Percentiles rank a stretch among this genome's conserved stretches.
These are phyloP conservation scores for Temnothorax unifasciatus DNA, from an alignment of 2,888 invertebrate species.

Conservation along the genomic window DNA sequence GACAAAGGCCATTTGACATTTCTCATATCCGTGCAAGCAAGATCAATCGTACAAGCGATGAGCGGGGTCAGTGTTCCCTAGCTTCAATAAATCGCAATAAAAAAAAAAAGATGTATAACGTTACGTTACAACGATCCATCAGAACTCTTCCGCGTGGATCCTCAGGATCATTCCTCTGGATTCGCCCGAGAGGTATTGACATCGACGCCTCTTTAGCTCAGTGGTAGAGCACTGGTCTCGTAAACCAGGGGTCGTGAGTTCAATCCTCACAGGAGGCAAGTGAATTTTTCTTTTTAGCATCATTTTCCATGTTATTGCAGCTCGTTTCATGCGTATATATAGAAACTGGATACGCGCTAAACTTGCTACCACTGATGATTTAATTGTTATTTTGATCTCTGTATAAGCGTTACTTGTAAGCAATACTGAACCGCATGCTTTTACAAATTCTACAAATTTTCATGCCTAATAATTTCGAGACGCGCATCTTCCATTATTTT, in stretches of 20 bases:
- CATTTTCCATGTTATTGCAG: not conserved
- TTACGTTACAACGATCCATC: not conserved
- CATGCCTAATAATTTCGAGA: not conserved
- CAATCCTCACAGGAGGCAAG: constrained; percentile 75
- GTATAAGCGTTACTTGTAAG: too few relatives aligned
- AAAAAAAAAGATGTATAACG: too few relatives aligned
- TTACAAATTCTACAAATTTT: constrained; percentile 5
- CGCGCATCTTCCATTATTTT: too few relatives aligned
- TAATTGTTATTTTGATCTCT: too few relatives aligned
- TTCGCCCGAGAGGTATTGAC: constrained; percentile 34
- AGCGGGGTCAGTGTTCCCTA: not conserved
- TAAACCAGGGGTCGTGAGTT: constrained; percentile 55
- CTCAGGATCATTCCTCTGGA: not conserved
- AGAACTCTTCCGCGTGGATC: not conserved
- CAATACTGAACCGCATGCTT: not conserved
- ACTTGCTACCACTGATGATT: not conserved
- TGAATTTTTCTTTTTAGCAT: constrained; percentile 57
- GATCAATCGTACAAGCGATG: not conserved
- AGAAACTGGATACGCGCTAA: not conserved
- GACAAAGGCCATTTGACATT: not conserved
- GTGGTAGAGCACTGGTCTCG: constrained; percentile 73
- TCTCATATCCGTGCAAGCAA: not conserved
- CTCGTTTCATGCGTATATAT: not conserved
- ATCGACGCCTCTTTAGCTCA: constrained; percentile 75
- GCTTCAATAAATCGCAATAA: not conserved